Evolutionary conservation across 2,797 vertebrate species (phyloP), one percentile per base, ranked within the genome.

Genomic region (Jordanella pulchra): DNA sequence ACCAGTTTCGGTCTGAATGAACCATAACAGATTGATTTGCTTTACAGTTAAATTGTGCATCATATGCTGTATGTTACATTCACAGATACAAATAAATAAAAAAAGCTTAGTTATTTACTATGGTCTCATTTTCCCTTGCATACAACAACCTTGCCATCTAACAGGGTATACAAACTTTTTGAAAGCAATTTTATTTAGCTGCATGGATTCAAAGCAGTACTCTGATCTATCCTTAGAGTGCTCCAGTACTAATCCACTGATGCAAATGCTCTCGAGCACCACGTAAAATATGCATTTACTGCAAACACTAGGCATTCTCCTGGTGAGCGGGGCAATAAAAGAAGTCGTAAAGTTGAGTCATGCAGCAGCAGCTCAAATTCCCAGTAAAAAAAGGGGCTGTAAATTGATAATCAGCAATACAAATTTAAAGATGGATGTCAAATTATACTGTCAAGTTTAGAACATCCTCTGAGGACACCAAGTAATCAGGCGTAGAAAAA

Each of bases 281-380:
- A 79, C 51, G 85, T 91, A 91, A 92, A 91, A 91, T 83, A 82
- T 86, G 88, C 89, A 87, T 91, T 91, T 84, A 85, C 82, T 65
- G 18, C 78, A 76, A 88, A 86, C 68, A 45, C 75, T 0, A 58
- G 76, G 65, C 75, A 55, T 82, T 83, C 77, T 84, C 68, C 74
- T 50, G 13, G 84, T 77, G 79, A 81, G 84, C 80, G 71, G 75
- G 44, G 73, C 84, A 82, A 86, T 90, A 90, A 91, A 92, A 89
- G 70, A 71, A 56, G 71, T 87, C 82, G 79, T 93, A 92, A 93
- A 93, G 86, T 88, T 92, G 93, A 87, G 82, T 87, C 81, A 93
- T 86, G 88, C 79, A 17, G 64, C 79, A 21, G 73, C 69, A 44
- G 78, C 55, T 78, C 75, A 66, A 80, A 68, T 83, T 78, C 73